Conservation (phyloP, 2,888 invertebrate species). For the Drosophila birchii region DNA sequence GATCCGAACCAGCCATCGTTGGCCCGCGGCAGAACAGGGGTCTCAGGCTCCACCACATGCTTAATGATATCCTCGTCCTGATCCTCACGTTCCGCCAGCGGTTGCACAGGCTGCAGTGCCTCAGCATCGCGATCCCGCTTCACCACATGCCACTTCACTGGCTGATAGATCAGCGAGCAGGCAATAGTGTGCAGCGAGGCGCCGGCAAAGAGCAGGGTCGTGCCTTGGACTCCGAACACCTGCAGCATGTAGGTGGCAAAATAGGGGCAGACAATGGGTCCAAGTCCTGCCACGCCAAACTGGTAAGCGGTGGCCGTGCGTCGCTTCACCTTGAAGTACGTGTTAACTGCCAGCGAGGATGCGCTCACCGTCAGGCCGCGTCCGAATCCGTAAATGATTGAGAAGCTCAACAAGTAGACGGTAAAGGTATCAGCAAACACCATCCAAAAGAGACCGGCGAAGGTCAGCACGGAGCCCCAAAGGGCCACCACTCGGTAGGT, state of each 20-base stretch:
- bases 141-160: slow-evolving; percentile 90
- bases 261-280: slow-evolving; percentile 90
- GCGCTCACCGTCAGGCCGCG: slow-evolving; percentile 89
- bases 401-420: slow-evolving; percentile 85
- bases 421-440: slow-evolving; percentile 88
- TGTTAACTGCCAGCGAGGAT: slow-evolving; percentile 89
- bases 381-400: slow-evolving; percentile 84
- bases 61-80: slow-evolving; percentile 88
- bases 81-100: slow-evolving; percentile 50
- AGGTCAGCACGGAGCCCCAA: slow-evolving; percentile 87
- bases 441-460: slow-evolving; percentile 87
- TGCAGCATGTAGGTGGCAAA: slow-evolving; percentile 88
- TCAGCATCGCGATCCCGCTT: slow-evolving; percentile 82
- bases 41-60: slow-evolving; percentile 88
- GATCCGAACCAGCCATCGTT: slow-evolving; percentile 84
- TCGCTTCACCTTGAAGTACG: slow-evolving; percentile 89
- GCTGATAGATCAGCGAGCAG: slow-evolving; percentile 89
- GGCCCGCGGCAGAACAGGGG: slow-evolving; percentile 87
- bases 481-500: slow-evolving; percentile 89
- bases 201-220: slow-evolving; percentile 88
- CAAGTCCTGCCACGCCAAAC: slow-evolving; percentile 90
- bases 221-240: slow-evolving; percentile 88
- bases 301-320: slow-evolving; percentile 89
- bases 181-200: slow-evolving; percentile 89
- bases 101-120: slow-evolving; percentile 69